phyloP scores from a whole-genome alignment of 2,797 vertebrate genomes.

The Mus caroli region DNA sequence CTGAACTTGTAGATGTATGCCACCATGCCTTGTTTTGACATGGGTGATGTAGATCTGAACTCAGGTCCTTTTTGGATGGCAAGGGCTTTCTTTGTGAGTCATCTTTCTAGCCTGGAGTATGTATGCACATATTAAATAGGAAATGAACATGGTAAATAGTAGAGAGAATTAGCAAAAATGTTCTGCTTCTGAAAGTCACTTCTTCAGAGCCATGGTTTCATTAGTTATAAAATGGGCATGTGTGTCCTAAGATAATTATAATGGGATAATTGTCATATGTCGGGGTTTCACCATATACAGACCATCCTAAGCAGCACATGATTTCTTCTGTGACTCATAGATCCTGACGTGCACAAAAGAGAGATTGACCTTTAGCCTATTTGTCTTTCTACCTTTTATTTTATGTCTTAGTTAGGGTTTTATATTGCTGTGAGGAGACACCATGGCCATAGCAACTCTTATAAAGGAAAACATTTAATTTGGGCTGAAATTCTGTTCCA shows the following conservation, averaged over 20 bases:
- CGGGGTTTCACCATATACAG: neutral
- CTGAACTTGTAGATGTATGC: neutral
- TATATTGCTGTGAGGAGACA: no score
- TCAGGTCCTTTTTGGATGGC: neutral
- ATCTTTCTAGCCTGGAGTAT: neutral
- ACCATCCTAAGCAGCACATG: rapidly evolving
- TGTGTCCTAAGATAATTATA: neutral
- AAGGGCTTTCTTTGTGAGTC: neutral
- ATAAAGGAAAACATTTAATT: no score
- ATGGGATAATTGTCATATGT: neutral
- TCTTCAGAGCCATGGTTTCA: neutral
- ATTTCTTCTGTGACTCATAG: neutral
- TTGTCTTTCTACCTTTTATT: neutral
- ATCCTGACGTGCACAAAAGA: neutral
- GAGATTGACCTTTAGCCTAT: neutral
- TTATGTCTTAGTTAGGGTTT: no score
- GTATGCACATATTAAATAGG: neutral
- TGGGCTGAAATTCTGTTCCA: no score
- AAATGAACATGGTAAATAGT: neutral
- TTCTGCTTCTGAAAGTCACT: neutral
- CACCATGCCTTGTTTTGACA: neutral
- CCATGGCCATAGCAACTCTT: no score
- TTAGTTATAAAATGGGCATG: neutral
- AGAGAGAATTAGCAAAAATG: neutral
- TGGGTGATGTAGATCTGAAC: neutral